phyloP scores from a whole-genome alignment of 2,888 invertebrate genomes.

The Drosophila cracens region DNA sequence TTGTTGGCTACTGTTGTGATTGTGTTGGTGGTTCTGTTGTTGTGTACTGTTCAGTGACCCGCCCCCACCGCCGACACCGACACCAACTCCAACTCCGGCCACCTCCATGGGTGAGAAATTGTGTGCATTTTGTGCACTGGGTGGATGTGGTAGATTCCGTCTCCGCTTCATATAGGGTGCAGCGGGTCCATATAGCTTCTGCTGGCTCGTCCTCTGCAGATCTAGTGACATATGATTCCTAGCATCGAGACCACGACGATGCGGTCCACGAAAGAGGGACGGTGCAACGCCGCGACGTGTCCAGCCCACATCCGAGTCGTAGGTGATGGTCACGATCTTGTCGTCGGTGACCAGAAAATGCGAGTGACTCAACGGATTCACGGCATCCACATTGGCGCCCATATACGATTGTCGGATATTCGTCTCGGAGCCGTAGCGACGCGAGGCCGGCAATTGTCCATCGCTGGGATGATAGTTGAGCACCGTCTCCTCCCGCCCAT shows the following conservation, averaged over 20 bases:
- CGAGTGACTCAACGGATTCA: constrained; percentile 84
- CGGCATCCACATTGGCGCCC: constrained; percentile 82
- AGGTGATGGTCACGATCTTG: constrained; percentile 85
- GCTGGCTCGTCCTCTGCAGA: constrained; percentile 82
- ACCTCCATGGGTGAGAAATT: constrained; percentile 83
- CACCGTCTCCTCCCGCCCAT: constrained; percentile 12
- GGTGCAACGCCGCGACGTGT: constrained; percentile 84
- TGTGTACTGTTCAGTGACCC: constrained; percentile 58
- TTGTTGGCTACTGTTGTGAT: constrained; percentile 40
- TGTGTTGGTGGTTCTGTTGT: constrained; percentile 41
- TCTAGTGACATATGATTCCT: constrained; percentile 83
- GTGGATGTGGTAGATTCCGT: constrained; percentile 83
- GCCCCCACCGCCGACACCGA: constrained; percentile 42
- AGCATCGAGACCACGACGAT: constrained; percentile 72
- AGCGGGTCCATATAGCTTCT: constrained; percentile 82
- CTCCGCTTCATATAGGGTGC: constrained; percentile 83
- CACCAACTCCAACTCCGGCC: constrained; percentile 30
- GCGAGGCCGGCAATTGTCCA: constrained; percentile 44
- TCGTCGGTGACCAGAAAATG: constrained; percentile 85
- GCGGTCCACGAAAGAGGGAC: constrained; percentile 81
- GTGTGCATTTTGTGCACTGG: constrained; percentile 84
- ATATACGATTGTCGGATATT: constrained; percentile 84
- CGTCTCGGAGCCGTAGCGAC: constrained; percentile 84
- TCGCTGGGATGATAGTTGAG: constrained; percentile 36
- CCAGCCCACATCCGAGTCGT: constrained; percentile 85